Evolutionary conservation across 1,140 invertebrate genomes (phyloP), one percentile per base, ranked within the genome.

Genomic region (Euborellia annulipes): DNA sequence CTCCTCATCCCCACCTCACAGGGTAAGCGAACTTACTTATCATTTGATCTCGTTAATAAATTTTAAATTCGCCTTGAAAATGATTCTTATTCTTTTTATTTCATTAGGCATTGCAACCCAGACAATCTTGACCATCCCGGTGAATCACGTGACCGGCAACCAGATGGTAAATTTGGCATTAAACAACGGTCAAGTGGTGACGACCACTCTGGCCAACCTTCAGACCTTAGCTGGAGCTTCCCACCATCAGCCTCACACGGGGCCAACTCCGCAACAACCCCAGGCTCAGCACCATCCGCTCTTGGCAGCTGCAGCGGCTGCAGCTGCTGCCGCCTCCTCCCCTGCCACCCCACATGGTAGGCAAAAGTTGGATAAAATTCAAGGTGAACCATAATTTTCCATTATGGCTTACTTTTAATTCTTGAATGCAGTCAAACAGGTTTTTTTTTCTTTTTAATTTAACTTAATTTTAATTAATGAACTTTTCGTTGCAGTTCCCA

Each of bases 1-100:
- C 73, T 93, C 44, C 76, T 93, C 47, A 92, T 94, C 65, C 89
- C 89, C 37, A 91, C 88, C 16, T 88, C 87, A 32, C 88, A 91
- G 78, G 88, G 89, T 91, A 68, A 64, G 3, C 13, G 3, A 7
- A 41, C 40, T 14, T n/a, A n/a, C n/a, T n/a, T n/a, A n/a, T n/a
- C n/a, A n/a, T n/a, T n/a, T n/a, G n/a, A n/a, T n/a, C n/a, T n/a
- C n/a, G n/a, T n/a, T n/a, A n/a, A n/a, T n/a, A 38, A 38, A 38
- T 16, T 38, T 18, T 7, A 18, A 6, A 7, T 38, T 4, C 18
- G 4, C 18, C 36, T 40, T 4, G n/a, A n/a, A n/a, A n/a, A n/a
- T 27, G 4, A 27, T 27, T 27, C 4, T 27, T 27, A 27, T 27
- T 6, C 23, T 4, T 27, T 6, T 27, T 27, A 27, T 6, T 27